Evolutionary conservation across 2,888 invertebrate genomes (phyloP), one percentile per base, ranked within the genome.

Genomic region (Chrysolina americana): DNA sequence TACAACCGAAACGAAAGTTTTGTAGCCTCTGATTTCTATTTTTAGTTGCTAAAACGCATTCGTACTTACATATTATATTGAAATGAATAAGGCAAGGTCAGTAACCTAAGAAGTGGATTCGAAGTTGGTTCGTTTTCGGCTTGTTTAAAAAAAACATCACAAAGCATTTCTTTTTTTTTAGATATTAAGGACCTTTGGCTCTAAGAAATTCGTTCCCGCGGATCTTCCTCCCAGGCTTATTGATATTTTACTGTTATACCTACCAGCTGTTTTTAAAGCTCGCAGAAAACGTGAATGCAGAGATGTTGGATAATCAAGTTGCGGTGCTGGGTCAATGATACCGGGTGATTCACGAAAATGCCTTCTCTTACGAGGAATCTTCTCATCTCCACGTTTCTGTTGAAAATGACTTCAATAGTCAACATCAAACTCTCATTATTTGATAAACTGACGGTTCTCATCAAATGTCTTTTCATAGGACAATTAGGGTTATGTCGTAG

Each of bases 21-120:
- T 10, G 23, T 53, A 44, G 17, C 41, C 11, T 74, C 48, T 23
- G 11, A 17, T 28, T 17, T 68, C 71, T 74, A 71, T 74, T 74
- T 71, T 74, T 70, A 74, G 68, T 71, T 68, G 41, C 41, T 73
- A 41, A 56, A 73, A 64, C 28, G 68, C 53, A 68, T 68, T 36
- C 41, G 66, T 41, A 64, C 65, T 64, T 62, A 71, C 62, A 59
- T 41, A 21, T 53, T 53, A 47, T 68, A 70, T 63, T 23, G 62
- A 68, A 66, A 72, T 68, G 68, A 71, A 68, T 75, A 50, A 65
- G 15, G 56, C 66, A 65, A 71, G 71, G 75, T 75, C 71, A 75
- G 71, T 75, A 71, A 75, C 75, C 75, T 50, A 17, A 64, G 53
- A 74, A 63, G 65, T 56, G 53, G 11, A 53, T 74, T 70, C 48